Evolutionary conservation across 2,797 vertebrate species (phyloP).

Genomic region (Phataginus tricuspis): DNA sequence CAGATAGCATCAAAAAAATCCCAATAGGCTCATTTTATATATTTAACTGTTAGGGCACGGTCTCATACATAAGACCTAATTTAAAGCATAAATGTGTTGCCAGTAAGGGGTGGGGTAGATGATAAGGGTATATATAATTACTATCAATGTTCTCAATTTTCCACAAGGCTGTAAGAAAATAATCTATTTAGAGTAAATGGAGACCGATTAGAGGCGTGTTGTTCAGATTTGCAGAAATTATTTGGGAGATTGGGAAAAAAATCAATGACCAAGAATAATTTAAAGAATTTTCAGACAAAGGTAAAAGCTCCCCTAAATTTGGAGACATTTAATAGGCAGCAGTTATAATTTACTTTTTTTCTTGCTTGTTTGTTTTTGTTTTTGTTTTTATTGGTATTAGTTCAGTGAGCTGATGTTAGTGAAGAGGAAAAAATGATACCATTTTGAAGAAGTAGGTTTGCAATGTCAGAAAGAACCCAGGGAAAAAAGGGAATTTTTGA

Average conservation of each 20-base stretch:
- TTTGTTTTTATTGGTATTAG: background rate
- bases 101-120: background rate
- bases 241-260: background rate
- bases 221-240: background rate
- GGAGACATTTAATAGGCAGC: background rate
- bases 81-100: background rate
- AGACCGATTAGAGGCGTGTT: background rate
- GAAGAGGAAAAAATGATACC: background rate
- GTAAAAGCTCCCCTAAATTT: background rate
- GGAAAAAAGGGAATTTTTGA: background rate
- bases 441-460: constrained; percentile 27
- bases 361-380: background rate
- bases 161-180: background rate
- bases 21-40: background rate
- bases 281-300: background rate
- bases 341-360: background rate
- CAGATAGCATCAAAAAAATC: background rate
- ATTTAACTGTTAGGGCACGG: background rate
- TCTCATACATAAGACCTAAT: background rate
- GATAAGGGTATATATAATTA: background rate
- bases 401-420: background rate
- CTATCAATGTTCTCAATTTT: background rate
- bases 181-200: background rate
- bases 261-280: background rate
- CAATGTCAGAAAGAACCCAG: background rate